phyloP scores from a whole-genome alignment of 2,797 vertebrate genomes.

The Astyanax mexicanus region DNA sequence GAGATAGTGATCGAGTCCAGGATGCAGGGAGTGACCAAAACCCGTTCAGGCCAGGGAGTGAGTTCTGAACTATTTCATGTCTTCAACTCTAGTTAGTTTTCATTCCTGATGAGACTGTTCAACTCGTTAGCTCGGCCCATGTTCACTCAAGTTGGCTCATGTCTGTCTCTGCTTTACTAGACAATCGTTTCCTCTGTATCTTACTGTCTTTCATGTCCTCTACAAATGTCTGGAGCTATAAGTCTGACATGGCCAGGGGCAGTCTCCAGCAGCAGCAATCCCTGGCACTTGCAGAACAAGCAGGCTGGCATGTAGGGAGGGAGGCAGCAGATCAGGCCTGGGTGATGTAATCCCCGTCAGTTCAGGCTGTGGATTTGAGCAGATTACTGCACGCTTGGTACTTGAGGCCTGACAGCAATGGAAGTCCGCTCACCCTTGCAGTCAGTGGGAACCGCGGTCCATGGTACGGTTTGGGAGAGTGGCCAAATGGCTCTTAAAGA shows the following conservation, averaged over 20 bases:
- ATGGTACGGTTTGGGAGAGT: slow-evolving; percentile 12
- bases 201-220: slow-evolving; percentile 4
- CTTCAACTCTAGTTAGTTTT: background rate
- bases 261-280: slow-evolving; percentile 33
- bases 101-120: background rate
- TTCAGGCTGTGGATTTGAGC: slow-evolving; percentile 68
- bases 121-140: background rate
- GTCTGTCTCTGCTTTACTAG: background rate
- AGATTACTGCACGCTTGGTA: slow-evolving; percentile 66
- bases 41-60: background rate
- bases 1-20: no score
- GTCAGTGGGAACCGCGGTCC: slow-evolving; percentile 3
- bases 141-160: background rate
- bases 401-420: slow-evolving; percentile 51
- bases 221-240: slow-evolving; percentile 62
- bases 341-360: slow-evolving; percentile 65
- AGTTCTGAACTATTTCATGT: background rate
- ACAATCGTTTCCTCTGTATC: background rate
- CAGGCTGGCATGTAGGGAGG: slow-evolving; percentile 4
- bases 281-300: slow-evolving; percentile 41
- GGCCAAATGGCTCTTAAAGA: slow-evolving; percentile 9
- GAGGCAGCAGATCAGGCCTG: slow-evolving; percentile 29
- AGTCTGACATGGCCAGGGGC: slow-evolving; percentile 52
- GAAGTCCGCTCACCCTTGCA: slow-evolving; percentile 56
- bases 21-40: no score